Percentiles rank a stretch among this genome's conserved stretches.
These are phyloP conservation scores for Seriola dumerili DNA, from an alignment of 2,113 vertebrate species.

Conservation along the genomic window DNA sequence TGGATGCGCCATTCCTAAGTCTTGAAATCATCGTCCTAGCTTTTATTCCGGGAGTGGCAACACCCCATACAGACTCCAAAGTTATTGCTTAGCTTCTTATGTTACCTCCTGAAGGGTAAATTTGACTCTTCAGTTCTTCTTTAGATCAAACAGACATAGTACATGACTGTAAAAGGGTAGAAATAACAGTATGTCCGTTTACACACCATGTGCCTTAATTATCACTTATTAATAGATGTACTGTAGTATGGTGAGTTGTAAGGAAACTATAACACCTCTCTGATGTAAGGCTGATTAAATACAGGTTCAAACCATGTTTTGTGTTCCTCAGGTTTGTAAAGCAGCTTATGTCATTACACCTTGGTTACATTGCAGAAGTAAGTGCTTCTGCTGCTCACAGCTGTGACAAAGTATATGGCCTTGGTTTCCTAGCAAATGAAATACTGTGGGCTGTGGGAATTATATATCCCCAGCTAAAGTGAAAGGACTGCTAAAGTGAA, in stretches of 20 bases:
- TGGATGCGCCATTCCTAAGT: not conserved
- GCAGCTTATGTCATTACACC: not conserved
- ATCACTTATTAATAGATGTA: too few relatives aligned
- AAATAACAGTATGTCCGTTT: too few relatives aligned
- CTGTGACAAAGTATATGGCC: not conserved
- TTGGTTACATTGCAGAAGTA: conserved; percentile 13
- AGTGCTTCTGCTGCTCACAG: not conserved
- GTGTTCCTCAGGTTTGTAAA: not conserved
- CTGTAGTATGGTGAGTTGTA: too few relatives aligned
- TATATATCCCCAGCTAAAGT: not conserved
- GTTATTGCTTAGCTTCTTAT: conserved; percentile 30
- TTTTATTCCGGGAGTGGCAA: conserved; percentile 46
- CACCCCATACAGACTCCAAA: conserved; percentile 49
- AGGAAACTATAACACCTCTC: not conserved
- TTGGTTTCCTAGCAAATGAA: not conserved
- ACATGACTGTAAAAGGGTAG: not conserved
- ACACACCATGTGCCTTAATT: not conserved
- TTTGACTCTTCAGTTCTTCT: not conserved
- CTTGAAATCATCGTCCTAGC: conserved; percentile 2
- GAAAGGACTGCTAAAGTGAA: conserved; percentile 5
- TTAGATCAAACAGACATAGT: not conserved
- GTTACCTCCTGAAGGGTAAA: conserved; percentile 1
- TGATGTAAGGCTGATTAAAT: not conserved
- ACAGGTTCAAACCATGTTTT: not conserved
- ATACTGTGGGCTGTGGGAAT: not conserved